phyloP scores from a whole-genome alignment of 2,888 invertebrate genomes.

The Tenthredo scrophulariae region DNA sequence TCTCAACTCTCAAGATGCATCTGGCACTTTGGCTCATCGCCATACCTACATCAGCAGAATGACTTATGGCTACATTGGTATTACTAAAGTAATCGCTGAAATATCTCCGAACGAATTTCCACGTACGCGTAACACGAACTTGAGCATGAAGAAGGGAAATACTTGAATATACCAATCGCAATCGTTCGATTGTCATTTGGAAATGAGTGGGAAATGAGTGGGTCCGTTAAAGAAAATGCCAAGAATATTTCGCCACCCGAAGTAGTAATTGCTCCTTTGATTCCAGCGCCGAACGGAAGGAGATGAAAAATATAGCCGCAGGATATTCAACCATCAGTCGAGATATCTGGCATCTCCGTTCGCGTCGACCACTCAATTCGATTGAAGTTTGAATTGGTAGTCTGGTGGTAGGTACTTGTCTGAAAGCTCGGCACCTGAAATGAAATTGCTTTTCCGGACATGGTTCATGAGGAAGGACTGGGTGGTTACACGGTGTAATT shows the following conservation, averaged over 20 bases:
- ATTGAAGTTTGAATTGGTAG: slow-evolving; percentile 37
- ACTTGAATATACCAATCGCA: neutral
- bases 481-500: neutral
- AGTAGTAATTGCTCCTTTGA: neutral
- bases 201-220: neutral
- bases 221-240: neutral
- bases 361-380: slow-evolving; percentile 46
- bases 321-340: slow-evolving; percentile 19
- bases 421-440: neutral
- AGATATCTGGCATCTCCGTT: slow-evolving; percentile 17
- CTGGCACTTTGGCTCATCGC: slow-evolving; percentile 32
- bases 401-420: slow-evolving; percentile 1
- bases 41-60: neutral
- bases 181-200: neutral
- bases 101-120: neutral
- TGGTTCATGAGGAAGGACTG: neutral
- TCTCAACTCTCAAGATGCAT: slow-evolving; percentile 14
- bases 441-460: slow-evolving; percentile 1
- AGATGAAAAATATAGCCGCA: neutral
- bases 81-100: neutral
- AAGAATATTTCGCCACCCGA: neutral
- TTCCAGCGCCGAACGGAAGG: neutral
- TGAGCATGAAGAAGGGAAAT: neutral
- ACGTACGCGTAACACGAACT: neutral
- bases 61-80: slow-evolving; percentile 1